Evolutionary conservation across 2,888 invertebrate genomes (phyloP), one percentile per base, ranked within the genome.

Genomic region (Miltochrista miniata): DNA sequence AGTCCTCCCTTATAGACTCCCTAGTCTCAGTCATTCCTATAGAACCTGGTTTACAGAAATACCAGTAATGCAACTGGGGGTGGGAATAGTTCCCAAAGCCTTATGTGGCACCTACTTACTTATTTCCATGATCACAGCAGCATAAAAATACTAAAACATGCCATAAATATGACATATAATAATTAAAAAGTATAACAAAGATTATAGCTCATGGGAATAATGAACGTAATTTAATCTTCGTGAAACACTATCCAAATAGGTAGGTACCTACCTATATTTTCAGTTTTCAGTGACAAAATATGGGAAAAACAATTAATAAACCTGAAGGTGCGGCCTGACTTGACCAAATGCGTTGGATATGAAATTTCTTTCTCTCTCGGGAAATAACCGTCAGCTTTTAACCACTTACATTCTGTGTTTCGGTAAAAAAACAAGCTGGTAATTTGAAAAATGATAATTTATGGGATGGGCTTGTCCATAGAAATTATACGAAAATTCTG

Each of bases 361-460:
- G 57, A 59, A 67, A 67, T 54, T 41, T 59, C 47, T 47, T 42
- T 37, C 57, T 57, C 66, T 59, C 66, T 0, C 29, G 66, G 66
- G 68, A 67, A 67, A 67, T 67, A 61, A 48, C 52, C 47, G 24
- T 51, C 13, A n/a, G 48, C 39, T 41, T 48, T 61, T 34, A 54
- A 58, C 48, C 24, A 38, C 42, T 44, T 30, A 18, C n/a, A n/a
- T 34, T 45, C 24, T 36, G 36, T 30, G 41, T 41, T 41, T 41
- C 12, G 12, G 36, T 41, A 40, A 38, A 46, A 39, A 40, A 24
- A 24, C 2, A 24, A 34, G 39, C 39, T 34, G 3, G 38, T 40
- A 40, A 46, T 46, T 33, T n/a, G n/a, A 33, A 45, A 45, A 34
- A 31, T 29, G 36, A n/a, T n/a, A n/a, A n/a, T n/a, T n/a, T 14